Conservation (phyloP, 2,797 vertebrate species). For the Gallinago stenura region DNA sequence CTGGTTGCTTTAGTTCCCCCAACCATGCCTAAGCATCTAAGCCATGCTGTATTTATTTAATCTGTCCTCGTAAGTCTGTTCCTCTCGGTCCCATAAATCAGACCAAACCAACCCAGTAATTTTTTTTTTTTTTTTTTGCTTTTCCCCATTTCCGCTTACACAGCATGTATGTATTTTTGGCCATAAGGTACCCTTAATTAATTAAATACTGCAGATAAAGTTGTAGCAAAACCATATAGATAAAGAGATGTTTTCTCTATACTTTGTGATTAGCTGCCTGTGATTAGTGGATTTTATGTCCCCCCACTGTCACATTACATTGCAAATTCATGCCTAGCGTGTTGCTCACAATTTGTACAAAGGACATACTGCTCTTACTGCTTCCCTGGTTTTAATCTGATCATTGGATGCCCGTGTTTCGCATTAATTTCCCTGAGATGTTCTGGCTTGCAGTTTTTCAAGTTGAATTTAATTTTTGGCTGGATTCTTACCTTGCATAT, state of each 20-base stretch:
- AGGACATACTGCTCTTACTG: neutral
- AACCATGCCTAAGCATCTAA: neutral
- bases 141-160: neutral
- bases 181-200: neutral
- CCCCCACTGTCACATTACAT: neutral
- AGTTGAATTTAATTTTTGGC: neutral
- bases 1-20: neutral
- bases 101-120: neutral
- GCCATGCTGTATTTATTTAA: neutral
- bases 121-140: neutral
- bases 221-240: neutral
- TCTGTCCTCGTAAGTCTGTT: neutral
- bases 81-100: neutral
- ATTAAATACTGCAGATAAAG: neutral
- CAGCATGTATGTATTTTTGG: neutral
- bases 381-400: neutral
- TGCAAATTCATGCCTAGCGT: neutral
- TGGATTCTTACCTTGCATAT: neutral
- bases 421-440: neutral
- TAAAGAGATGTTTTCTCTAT: neutral
- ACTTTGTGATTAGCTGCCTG: neutral
- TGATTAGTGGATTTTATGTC: neutral
- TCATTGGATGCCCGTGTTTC: neutral
- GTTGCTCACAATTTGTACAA: neutral
- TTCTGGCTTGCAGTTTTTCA: neutral